These are phyloP conservation scores for Ctenoplectra terminalis DNA, from an alignment of 1,140 invertebrate genomes.

Conservation along the genomic window DNA sequence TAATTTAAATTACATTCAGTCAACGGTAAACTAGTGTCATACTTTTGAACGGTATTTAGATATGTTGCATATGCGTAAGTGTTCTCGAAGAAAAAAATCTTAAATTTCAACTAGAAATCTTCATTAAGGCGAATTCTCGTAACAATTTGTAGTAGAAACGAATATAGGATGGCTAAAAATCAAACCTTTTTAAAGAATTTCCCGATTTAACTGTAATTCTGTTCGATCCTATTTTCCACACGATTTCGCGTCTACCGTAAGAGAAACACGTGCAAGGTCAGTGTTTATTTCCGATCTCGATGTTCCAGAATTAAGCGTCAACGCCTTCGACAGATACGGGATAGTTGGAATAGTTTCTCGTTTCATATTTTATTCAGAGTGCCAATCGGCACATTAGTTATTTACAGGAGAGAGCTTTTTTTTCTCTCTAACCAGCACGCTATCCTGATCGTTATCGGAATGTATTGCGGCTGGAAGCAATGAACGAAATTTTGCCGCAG, in stretches of 20 bases:
- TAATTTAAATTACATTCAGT: no score
- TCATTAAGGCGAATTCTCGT: no score
- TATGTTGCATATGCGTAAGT: no score
- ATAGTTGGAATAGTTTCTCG: no score
- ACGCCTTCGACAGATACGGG: neutral
- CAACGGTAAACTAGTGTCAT: no score
- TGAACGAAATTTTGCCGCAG: neutral
- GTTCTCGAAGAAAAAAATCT: neutral
- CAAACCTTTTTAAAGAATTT: neutral
- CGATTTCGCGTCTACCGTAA: neutral
- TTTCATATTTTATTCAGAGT: constrained; percentile 6
- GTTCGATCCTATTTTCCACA: neutral
- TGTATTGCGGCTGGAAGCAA: neutral
- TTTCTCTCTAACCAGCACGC: neutral
- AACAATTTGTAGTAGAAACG: no score
- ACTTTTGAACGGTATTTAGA: no score
- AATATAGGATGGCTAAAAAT: no score
- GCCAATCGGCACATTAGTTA: constrained; percentile 19
- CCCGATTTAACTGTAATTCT: neutral
- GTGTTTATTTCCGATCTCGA: constrained; percentile 3
- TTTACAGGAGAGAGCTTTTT: neutral
- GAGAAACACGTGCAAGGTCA: constrained; percentile 12
- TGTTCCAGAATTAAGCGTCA: neutral
- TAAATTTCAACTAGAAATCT: no score
- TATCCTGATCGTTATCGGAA: neutral